Base-by-base conservation (phyloP, 2,797 vertebrate genomes). In the Urophycis tenuis region DNA sequence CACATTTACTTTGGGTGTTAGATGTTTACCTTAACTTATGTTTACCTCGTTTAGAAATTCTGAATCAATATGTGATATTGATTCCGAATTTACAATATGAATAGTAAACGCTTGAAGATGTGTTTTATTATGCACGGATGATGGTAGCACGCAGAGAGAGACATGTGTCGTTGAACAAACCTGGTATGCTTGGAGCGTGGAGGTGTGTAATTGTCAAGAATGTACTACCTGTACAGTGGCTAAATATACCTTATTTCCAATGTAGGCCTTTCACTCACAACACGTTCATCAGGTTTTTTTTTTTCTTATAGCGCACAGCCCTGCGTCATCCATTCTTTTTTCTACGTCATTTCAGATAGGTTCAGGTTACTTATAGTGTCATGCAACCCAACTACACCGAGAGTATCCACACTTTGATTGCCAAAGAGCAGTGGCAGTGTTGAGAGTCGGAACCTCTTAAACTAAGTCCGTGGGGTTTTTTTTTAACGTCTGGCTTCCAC, bases 241-340 rank as follows among this genome's bases (percentile, higher is more conserved):
- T 60, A 9, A 9, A 60, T 60, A 60, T 9, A 41, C 39, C 39
- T 17, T 41, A n/a, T 5, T 60, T n/a, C 4, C 45, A 19, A 17
- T 19, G 5, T 15, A 49, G 11, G 45, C 17, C 3, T 19, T 49
- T 19, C 2, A 85, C 80, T 90, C 3, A 85, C 80, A 91, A 90
- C 89, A 25, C 0, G 88, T 36, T 31, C 0, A 19, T 78, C 87
- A 71, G 80, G 88, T 89, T 88, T 60, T n/a, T 60, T n/a, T 60
- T n/a, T 60, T n/a, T 15, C 29, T 74, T 10, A 73, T 74, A 81
- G 64, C 81, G 32, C n/a, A 3, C 80, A 71, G 84, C 79, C 85
- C 81, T 90, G 88, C 12, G 60, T 67, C 60, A 67, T 67, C n/a
- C n/a, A 67, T 29, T 67, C 60, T 29, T 67, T 5, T 25, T 4